Evolutionary conservation across 2,888 invertebrate genomes (phyloP).

Genomic region (Dryocosmus kuriphilus): DNA sequence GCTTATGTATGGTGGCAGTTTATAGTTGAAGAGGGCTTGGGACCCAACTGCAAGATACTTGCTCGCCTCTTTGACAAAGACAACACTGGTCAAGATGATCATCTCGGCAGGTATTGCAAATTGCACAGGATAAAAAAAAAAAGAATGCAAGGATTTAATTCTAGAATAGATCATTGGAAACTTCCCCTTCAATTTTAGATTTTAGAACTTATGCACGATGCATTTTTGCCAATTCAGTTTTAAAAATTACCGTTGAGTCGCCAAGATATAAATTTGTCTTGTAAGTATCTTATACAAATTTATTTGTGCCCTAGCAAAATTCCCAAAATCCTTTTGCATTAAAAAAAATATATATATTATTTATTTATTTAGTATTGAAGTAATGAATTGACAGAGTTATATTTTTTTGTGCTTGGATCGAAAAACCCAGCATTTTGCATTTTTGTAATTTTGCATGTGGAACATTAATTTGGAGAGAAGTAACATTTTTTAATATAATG

Average conservation of each 20-base stretch:
- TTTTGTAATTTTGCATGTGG: neutral
- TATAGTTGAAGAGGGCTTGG: slow-evolving; percentile 80
- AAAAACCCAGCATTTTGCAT: neutral
- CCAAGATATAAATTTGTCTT: neutral
- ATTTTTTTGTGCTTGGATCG: neutral
- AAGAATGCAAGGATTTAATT: neutral
- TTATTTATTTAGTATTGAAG: neutral
- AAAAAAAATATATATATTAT: neutral
- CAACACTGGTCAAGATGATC: slow-evolving; percentile 93
- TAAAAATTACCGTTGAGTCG: slow-evolving; percentile 6
- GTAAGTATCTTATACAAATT: slow-evolving; percentile 19
- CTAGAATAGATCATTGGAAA: slow-evolving; percentile 19
- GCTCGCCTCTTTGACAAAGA: slow-evolving; percentile 94
- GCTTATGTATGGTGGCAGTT: slow-evolving; percentile 78
- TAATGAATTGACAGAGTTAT: neutral
- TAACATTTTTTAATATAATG: slow-evolving; percentile 15
- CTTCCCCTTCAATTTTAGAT: slow-evolving; percentile 7
- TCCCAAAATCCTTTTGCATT: neutral
- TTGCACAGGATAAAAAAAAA: slow-evolving; percentile 37
- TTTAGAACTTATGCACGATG: slow-evolving; percentile 3
- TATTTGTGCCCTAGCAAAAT: neutral
- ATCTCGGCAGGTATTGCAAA: slow-evolving; percentile 88
- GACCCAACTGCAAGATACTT: slow-evolving; percentile 77
- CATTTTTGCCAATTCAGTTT: slow-evolving; percentile 15
- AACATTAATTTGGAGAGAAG: neutral